phyloP scores from a whole-genome alignment of 1,140 invertebrate species.

The Agrypnia vestita region DNA sequence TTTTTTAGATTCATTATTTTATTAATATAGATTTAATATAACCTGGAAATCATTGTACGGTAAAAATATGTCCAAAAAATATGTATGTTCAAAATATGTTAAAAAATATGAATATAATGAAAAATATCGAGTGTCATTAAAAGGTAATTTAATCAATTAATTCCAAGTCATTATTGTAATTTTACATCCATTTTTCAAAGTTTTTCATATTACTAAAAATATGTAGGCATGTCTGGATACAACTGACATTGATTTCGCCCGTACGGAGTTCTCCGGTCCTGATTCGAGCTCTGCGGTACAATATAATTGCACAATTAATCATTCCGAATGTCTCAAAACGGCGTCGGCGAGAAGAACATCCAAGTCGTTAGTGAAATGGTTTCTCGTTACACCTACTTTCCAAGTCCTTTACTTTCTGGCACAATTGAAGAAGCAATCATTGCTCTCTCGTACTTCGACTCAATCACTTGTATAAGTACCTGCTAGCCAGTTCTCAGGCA shows the following conservation, averaged over 20 bases:
- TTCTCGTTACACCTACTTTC: slow-evolving; percentile 19
- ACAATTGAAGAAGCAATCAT: slow-evolving; percentile 23
- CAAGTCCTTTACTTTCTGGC: slow-evolving; percentile 19
- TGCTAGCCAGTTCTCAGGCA: not conserved
- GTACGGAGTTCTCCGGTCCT: not conserved
- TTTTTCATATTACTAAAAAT: too few relatives aligned
- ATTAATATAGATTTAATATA: too few relatives aligned
- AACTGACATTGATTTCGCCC: not conserved
- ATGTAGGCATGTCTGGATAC: too few relatives aligned
- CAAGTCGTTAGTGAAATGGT: slow-evolving; percentile 12
- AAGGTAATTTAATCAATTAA: too few relatives aligned
- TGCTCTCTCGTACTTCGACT: slow-evolving; percentile 24
- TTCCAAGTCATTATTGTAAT: too few relatives aligned
- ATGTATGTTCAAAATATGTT: too few relatives aligned
- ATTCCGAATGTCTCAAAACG: not conserved
- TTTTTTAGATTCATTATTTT: too few relatives aligned
- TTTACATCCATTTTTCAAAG: too few relatives aligned
- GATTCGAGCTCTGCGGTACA: not conserved
- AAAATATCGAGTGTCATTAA: too few relatives aligned
- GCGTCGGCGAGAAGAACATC: slow-evolving; percentile 11
- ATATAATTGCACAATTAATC: slow-evolving; percentile 19
- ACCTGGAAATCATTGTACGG: too few relatives aligned
- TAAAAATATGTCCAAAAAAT: too few relatives aligned
- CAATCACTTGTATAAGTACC: slow-evolving; percentile 2
- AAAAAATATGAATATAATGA: too few relatives aligned